Conservation (phyloP, 2,888 invertebrate species). For the Harpalus rubripes region DNA sequence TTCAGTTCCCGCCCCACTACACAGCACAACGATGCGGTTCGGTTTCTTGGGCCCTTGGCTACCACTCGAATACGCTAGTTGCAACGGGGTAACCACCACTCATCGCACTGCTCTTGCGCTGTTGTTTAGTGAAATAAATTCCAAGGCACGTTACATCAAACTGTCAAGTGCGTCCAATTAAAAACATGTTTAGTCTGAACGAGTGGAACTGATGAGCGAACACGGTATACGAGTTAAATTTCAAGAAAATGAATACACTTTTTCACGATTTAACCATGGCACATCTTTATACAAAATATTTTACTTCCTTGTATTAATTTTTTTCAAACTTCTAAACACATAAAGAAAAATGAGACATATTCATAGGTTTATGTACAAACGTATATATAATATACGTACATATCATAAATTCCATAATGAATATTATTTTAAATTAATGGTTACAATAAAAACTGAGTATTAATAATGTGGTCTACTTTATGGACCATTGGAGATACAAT, state of each 20-base stretch:
- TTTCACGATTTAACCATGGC: background rate
- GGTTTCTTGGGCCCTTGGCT: constrained; percentile 11
- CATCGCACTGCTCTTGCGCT: background rate
- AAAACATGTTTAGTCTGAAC: constrained; percentile 43
- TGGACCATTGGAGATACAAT: too few species aligned
- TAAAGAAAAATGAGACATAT: too few species aligned
- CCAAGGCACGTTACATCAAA: constrained; percentile 31
- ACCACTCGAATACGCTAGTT: background rate
- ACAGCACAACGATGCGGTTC: constrained; percentile 30
- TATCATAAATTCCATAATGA: too few species aligned
- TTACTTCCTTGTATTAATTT: background rate
- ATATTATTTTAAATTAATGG: too few species aligned
- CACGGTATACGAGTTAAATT: background rate
- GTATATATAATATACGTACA: too few species aligned
- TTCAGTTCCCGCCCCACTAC: constrained; percentile 14
- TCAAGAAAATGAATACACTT: background rate
- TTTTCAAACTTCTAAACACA: too few species aligned
- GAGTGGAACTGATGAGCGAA: constrained; percentile 42
- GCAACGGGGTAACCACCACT: constrained; percentile 12
- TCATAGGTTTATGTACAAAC: too few species aligned
- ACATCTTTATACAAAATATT: background rate
- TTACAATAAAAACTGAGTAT: too few species aligned
- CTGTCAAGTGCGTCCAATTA: constrained; percentile 35
- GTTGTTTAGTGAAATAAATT: constrained; percentile 36
- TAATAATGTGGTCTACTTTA: too few species aligned